Conservation (phyloP, 2,797 vertebrate species). For the Leontopithecus rosalia region DNA sequence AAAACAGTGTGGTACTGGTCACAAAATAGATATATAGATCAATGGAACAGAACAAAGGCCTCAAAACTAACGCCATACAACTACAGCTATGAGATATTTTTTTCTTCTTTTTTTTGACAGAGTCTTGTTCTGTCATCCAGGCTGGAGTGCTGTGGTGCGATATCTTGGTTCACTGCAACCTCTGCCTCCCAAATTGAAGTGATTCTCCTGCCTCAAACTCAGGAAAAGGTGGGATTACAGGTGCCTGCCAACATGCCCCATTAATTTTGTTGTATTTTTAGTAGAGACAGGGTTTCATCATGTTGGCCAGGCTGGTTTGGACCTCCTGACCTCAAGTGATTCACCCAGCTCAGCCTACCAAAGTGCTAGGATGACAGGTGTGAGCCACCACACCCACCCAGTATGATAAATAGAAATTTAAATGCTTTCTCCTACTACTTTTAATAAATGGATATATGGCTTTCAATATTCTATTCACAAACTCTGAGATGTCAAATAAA, state of each 20-base stretch:
- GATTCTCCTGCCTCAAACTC: neutral
- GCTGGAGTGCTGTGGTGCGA: neutral
- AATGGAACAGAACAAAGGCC: no score
- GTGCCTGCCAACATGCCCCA: neutral
- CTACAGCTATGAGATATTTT: neutral
- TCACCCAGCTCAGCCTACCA: neutral
- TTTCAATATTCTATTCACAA: slow-evolving; percentile 42
- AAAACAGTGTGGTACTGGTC: no score
- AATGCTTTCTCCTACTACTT: neutral
- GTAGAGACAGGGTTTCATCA: neutral
- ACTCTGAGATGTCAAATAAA: slow-evolving; percentile 36
- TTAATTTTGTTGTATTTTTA: neutral
- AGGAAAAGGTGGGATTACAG: neutral
- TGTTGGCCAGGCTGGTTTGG: neutral
- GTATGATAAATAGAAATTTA: neutral
- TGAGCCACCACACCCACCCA: neutral
- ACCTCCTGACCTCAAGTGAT: neutral
- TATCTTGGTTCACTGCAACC: neutral
- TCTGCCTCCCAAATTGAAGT: neutral
- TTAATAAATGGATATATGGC: slow-evolving; percentile 1
- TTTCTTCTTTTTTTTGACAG: no score
- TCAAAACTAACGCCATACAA: no score
- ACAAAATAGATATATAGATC: no score
- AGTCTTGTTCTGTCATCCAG: neutral
- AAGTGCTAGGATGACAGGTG: neutral